Base-by-base conservation (phyloP, 23 tunicate species). In the Trididemnum nubilum region DNA sequence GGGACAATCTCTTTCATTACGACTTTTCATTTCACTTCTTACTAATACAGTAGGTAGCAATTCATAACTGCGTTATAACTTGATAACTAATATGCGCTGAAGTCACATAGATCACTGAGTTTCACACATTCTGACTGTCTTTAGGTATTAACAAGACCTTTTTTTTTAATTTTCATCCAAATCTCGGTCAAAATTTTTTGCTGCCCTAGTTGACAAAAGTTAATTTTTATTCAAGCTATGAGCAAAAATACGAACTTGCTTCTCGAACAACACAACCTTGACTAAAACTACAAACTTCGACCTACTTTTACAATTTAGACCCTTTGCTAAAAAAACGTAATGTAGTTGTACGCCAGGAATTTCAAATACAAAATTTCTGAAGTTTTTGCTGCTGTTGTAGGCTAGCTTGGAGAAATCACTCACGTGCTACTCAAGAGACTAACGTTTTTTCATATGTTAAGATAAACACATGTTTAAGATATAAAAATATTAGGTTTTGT, bases 21-120 rank as follows among this genome's bases (percentile, higher is more conserved):
- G 5, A 61, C 29, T 61, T 61, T 61, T 61, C 26, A 61, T 61
- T 61, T 61, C 26, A n/a, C n/a, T 61, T n/a, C 67, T 61, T 61
- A 61, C 67, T 61, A 24, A 12, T n/a, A n/a, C n/a, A n/a, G n/a
- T 21, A 61, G 67, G 67, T 61, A 61, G 67, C 67, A 61, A 12
- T 61, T 61, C 29, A 61, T 61, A 61, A 61, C 67, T 21, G 67
- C 67, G 26, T 61, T 24, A 61, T 61, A n/a, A 61, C 67, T 61
- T 61, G 67, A 26, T 61, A 12, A 61, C 67, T 61, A n/a, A 61
- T 61, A 12, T 61, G 18, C 67, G 67, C 22, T 61, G 26, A 61
- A 24, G 67, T 61, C 67, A 61, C 67, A n/a, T 61, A 26, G 29
- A 61, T 61, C 28, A 3, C 67, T 26, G 29, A 61, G 4, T 61